These are phyloP conservation scores for Neocrepidodera transversa DNA, from an alignment of 2,888 invertebrate genomes.

Conservation along the genomic window DNA sequence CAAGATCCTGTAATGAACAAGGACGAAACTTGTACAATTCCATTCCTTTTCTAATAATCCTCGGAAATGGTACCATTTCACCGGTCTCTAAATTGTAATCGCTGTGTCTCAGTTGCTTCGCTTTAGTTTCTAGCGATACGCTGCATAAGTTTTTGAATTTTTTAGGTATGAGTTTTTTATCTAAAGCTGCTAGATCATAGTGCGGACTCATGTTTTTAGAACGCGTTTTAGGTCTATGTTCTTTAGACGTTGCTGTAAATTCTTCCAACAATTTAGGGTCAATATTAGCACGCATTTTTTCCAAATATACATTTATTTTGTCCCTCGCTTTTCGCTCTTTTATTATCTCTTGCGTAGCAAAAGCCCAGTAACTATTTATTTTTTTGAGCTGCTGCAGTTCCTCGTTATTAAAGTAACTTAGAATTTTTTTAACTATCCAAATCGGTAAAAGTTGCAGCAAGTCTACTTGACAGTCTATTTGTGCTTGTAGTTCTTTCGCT, in stretches of 20 bases:
- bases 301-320: slow-evolving; percentile 37
- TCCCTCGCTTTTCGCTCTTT: slow-evolving; percentile 43
- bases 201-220: background rate
- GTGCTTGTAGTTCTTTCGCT: background rate
- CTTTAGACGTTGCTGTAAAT: background rate
- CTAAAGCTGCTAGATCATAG: slow-evolving; percentile 34
- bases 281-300: slow-evolving; percentile 34
- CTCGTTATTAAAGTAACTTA: slow-evolving; percentile 44
- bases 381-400: slow-evolving; percentile 41
- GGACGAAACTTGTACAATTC: slow-evolving; percentile 37
- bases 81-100: slow-evolving; percentile 16
- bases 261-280: slow-evolving; percentile 29
- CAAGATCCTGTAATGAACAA: slow-evolving; percentile 42
- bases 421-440: slow-evolving; percentile 48
- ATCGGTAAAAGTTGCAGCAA: slow-evolving; percentile 48
- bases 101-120: background rate
- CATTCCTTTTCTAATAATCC: slow-evolving; percentile 36
- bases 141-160: slow-evolving; percentile 18
- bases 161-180: slow-evolving; percentile 34
- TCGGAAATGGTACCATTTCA: slow-evolving; percentile 37
- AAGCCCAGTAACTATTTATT: slow-evolving; percentile 46
- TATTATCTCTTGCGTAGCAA: slow-evolving; percentile 40
- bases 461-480: slow-evolving; percentile 7
- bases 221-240: background rate
- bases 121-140: slow-evolving; percentile 22